Percentiles rank a stretch among this genome's conserved stretches.
Conservation (phyloP, 2,113 vertebrate species). For the Harpagus bidentatus region DNA sequence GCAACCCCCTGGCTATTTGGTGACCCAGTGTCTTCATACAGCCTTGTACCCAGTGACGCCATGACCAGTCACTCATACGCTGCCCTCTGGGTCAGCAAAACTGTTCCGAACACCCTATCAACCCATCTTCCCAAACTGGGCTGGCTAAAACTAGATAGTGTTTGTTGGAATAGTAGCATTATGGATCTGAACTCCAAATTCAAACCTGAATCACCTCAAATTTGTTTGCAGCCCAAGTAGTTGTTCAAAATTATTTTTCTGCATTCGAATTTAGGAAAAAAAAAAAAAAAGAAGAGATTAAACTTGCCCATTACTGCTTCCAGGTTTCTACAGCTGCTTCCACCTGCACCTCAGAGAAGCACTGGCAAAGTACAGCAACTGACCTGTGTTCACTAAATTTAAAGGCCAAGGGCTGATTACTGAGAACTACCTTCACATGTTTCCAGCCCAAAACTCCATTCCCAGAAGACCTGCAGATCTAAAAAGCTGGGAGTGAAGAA, state of each 20-base stretch:
- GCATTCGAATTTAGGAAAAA: not conserved
- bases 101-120: not conserved
- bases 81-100: not conserved
- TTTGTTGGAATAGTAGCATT: not conserved
- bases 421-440: not conserved
- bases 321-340: not conserved
- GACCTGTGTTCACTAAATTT: not conserved
- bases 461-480: not conserved
- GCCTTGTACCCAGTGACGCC: not conserved
- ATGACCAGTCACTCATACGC: not conserved
- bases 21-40: conserved; percentile 57
- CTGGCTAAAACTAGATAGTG: not conserved
- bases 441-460: not conserved
- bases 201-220: not conserved
- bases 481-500: not conserved
- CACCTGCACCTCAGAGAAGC: not conserved
- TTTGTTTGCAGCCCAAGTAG: not conserved
- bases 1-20: not conserved
- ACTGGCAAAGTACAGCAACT: not conserved
- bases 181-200: not conserved
- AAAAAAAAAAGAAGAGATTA: not conserved
- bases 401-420: not conserved
- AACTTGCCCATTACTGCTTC: not conserved
- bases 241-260: not conserved
- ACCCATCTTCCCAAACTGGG: not conserved